Conservation (phyloP, 2,888 invertebrate species). For the Acanthosoma haemorrhoidale region DNA sequence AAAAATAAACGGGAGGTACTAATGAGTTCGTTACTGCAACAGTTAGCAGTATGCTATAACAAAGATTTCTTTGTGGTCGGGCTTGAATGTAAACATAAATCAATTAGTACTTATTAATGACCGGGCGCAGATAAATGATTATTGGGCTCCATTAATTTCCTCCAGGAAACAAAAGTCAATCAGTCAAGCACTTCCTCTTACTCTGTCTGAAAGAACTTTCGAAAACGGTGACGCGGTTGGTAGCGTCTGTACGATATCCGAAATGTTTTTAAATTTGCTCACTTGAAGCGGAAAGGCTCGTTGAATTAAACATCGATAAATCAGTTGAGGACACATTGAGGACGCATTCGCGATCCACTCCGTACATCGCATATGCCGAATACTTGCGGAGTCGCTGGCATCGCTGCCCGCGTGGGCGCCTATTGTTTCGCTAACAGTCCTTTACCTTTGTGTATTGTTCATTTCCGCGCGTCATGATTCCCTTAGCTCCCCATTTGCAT, state of each 20-base stretch:
- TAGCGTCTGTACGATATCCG: too few species aligned
- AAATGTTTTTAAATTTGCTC: too few species aligned
- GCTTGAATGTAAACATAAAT: background rate
- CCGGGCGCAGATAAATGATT: background rate
- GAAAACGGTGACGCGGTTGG: too few species aligned
- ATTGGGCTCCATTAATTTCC: background rate
- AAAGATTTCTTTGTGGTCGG: too few species aligned
- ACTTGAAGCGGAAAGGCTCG: too few species aligned
- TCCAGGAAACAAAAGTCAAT: background rate
- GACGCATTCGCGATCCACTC: too few species aligned
- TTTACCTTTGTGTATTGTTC: constrained; percentile 25
- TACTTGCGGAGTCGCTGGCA: too few species aligned
- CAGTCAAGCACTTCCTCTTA: background rate
- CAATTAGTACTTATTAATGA: constrained; percentile 2
- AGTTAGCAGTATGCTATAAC: too few species aligned
- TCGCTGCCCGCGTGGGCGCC: background rate
- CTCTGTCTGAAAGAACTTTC: background rate
- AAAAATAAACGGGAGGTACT: too few species aligned
- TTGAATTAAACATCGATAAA: too few species aligned
- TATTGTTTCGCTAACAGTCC: constrained; percentile 16
- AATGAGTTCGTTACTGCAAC: too few species aligned
- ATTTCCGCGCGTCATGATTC: constrained; percentile 22
- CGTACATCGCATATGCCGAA: background rate
- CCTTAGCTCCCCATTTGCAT: constrained; percentile 20
- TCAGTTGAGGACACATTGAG: too few species aligned